phyloP scores from a whole-genome alignment of 2,888 invertebrate genomes.

The Drosophila monieri region DNA sequence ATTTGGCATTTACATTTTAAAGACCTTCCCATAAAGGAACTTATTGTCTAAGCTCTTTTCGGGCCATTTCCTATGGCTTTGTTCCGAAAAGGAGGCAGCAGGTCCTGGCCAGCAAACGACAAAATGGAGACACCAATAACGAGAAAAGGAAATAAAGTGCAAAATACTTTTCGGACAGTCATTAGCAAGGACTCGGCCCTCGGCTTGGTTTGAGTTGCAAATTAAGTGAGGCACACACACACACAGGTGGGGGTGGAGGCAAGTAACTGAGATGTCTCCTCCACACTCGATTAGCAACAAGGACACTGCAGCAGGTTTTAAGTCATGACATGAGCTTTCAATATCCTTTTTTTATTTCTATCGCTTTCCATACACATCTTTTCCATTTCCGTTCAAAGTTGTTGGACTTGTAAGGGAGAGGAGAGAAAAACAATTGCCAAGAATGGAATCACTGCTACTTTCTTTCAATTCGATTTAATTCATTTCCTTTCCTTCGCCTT shows the following conservation, averaged over 20 bases:
- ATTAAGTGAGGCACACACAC: slow-evolving; percentile 10
- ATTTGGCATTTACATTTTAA: slow-evolving; percentile 1
- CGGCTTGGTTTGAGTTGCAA: slow-evolving; percentile 26
- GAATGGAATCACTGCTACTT: slow-evolving; percentile 19
- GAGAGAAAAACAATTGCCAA: too few relatives aligned
- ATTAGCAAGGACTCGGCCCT: slow-evolving; percentile 36
- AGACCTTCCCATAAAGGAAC: slow-evolving; percentile 5
- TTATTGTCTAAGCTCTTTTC: slow-evolving; percentile 5
- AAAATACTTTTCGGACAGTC: slow-evolving; percentile 44
- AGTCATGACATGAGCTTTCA: slow-evolving; percentile 16
- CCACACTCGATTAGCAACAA: slow-evolving; percentile 35
- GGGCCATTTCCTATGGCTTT: slow-evolving; percentile 14
- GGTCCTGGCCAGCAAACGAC: neutral
- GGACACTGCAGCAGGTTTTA: slow-evolving; percentile 11
- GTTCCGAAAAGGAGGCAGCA: too few relatives aligned
- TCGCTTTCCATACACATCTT: slow-evolving; percentile 32
- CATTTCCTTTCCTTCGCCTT: slow-evolving; percentile 26
- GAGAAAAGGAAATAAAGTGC: slow-evolving; percentile 41
- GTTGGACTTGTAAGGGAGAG: slow-evolving; percentile 3
- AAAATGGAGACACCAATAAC: slow-evolving; percentile 25
- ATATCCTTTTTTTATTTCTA: slow-evolving; percentile 2
- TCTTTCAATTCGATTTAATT: slow-evolving; percentile 38
- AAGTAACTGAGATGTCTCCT: slow-evolving; percentile 26
- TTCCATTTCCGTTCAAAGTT: slow-evolving; percentile 69
- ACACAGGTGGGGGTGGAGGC: neutral